Evolutionary conservation across 2,113 vertebrate species (phyloP).

Genomic region (Tragelaphus strepsiceros): DNA sequence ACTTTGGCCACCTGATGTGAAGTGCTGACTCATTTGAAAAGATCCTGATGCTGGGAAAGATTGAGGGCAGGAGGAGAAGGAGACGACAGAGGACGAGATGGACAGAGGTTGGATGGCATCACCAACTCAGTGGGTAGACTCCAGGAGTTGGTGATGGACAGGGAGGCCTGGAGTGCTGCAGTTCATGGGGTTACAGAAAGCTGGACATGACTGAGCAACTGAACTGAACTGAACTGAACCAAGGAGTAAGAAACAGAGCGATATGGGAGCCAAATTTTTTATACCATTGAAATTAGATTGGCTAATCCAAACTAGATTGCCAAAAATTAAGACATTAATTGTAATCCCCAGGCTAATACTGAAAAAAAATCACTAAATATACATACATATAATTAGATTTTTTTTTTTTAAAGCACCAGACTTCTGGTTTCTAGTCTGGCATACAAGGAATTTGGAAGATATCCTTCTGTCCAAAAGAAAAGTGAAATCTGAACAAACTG

Average conservation of each 20-base stretch:
- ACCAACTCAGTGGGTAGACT: background rate
- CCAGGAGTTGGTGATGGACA: background rate
- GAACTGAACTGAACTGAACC: background rate
- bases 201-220: background rate
- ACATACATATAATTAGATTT: background rate
- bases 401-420: background rate
- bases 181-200: background rate
- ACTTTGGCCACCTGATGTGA: background rate
- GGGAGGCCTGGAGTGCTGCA: accelerated
- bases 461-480: background rate
- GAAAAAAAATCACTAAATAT: background rate
- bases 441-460: background rate
- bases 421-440: background rate
- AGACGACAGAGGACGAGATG: background rate
- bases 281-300: background rate
- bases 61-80: background rate
- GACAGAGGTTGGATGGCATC: background rate
- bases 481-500: background rate
- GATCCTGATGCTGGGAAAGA: background rate
- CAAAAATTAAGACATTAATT: background rate
- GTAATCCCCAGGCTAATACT: background rate
- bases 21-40: background rate
- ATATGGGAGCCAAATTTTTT: background rate
- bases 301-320: background rate
- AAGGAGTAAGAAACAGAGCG: background rate